A percentile compares a stretch with the other conserved stretches of the same genome.
phyloP scores from a whole-genome alignment of 2,888 invertebrate genomes.

The Shargacucullia verbasci region DNA sequence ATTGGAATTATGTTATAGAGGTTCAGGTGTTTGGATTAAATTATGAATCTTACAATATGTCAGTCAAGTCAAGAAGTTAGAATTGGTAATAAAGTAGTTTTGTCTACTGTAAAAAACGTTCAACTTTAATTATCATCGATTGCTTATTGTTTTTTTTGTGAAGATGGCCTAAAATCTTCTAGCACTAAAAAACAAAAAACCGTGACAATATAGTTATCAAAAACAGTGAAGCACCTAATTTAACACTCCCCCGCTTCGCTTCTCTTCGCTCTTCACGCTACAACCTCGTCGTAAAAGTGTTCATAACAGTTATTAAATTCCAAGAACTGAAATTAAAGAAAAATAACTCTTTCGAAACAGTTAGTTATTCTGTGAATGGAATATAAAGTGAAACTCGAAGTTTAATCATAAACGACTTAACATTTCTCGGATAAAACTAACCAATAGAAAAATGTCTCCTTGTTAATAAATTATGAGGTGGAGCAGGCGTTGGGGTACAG shows the following conservation, averaged over 20 bases:
- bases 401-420: slow-evolving; percentile 19
- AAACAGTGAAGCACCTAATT: slow-evolving; percentile 38
- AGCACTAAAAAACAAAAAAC: slow-evolving; percentile 3
- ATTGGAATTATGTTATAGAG: too few species aligned
- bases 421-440: slow-evolving; percentile 5
- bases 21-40: too few species aligned
- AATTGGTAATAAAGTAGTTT: too few species aligned
- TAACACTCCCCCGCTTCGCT: slow-evolving; percentile 16
- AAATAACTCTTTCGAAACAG: slow-evolving; percentile 21
- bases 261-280: too few species aligned
- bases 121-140: too few species aligned
- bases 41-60: too few species aligned
- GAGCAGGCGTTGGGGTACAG: too few species aligned
- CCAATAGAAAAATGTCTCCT: neutral
- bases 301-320: slow-evolving; percentile 37
- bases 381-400: slow-evolving; percentile 23
- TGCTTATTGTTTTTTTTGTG: too few species aligned
- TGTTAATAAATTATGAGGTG: too few species aligned
- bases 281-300: slow-evolving; percentile 38
- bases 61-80: too few species aligned
- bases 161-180: too few species aligned
- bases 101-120: too few species aligned
- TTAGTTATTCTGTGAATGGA: slow-evolving; percentile 11
- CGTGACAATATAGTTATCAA: slow-evolving; percentile 2
- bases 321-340: slow-evolving; percentile 12